Evolutionary conservation across 1,140 invertebrate species (phyloP), one percentile per base, ranked within the genome.

Genomic region (Antheraea mylitta): DNA sequence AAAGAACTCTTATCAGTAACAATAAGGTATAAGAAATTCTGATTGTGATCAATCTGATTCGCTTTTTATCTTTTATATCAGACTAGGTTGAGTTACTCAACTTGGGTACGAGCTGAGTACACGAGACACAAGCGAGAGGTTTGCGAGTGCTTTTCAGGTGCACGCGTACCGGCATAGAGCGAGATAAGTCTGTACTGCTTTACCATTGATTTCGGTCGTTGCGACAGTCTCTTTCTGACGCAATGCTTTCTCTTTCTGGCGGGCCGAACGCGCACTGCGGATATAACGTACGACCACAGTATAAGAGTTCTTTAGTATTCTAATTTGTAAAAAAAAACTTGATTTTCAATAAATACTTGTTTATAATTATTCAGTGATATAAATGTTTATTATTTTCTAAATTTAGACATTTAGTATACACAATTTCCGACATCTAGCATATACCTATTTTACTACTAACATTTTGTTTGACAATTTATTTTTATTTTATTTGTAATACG

Each of bases 191-290:
- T 59, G 58, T 73, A 42, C 73, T 70, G 37, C 63, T 83, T 81
- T 80, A 72, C 83, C 87, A 92, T 90, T 83, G 89, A 92, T 92
- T 85, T 90, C 83, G 81, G 80, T 80, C 77, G 79, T 75, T 75
- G 69, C 70, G 68, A 60, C 72, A 30, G 45, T 89, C 81, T 77
- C 76, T 61, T 59, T 87, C 77, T 69, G 58, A 18, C 76, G 67
- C 76, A 79, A 67, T 73, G 80, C 68, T 66, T 64, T 66, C 66
- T 85, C 82, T 79, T 75, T 68, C 72, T 77, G 69, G 70, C 66
- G 73, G 73, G 75, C 78, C 82, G 68, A 72, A 61, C 76, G 74
- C 79, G 81, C 84, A 87, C 79, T 90, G 86, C 90, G 82, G 88
- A 85, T 85, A 78, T 53, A 53, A 53, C 4, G 45, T 13, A 53